These are phyloP conservation scores for Aplochiton taeniatus DNA, from an alignment of 2,797 vertebrate species.

Conservation along the genomic window DNA sequence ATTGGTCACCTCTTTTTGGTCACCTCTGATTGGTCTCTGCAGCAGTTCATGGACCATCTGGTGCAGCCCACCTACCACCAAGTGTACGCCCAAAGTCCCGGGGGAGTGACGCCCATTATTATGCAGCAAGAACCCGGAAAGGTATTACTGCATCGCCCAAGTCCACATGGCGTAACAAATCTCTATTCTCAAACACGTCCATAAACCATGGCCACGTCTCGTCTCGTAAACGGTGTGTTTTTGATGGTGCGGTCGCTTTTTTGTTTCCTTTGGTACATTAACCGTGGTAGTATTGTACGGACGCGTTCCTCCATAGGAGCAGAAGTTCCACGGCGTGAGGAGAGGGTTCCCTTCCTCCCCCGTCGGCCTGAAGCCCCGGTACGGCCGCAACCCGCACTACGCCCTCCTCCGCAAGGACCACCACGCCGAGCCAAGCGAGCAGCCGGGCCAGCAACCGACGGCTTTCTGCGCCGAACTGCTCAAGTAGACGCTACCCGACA, in stretches of 20 bases:
- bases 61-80: slow-evolving; percentile 39
- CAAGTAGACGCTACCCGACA: slow-evolving; percentile 24
- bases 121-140: slow-evolving; percentile 36
- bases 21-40: not conserved
- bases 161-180: not conserved
- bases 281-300: too few relatives aligned
- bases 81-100: slow-evolving; percentile 31
- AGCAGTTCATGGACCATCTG: slow-evolving; percentile 36
- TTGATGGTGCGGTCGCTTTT: too few relatives aligned
- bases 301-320: slow-evolving; percentile 39
- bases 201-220: too few relatives aligned
- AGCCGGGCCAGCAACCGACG: not conserved
- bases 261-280: too few relatives aligned
- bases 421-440: slow-evolving; percentile 20
- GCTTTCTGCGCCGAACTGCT: slow-evolving; percentile 4
- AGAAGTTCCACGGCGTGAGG: slow-evolving; percentile 35
- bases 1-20: not conserved
- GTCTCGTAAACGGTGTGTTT: too few relatives aligned
- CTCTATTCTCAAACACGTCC: too few relatives aligned
- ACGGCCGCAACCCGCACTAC: slow-evolving; percentile 26
- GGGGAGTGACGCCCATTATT: slow-evolving; percentile 21
- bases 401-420: slow-evolving; percentile 38
- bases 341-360: slow-evolving; percentile 27
- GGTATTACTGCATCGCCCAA: slow-evolving; percentile 21
- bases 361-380: slow-evolving; percentile 38